Evolutionary conservation across 64 coral and sea anemone genomes (phyloP).

Genomic region (Pachyseris speciosa): DNA sequence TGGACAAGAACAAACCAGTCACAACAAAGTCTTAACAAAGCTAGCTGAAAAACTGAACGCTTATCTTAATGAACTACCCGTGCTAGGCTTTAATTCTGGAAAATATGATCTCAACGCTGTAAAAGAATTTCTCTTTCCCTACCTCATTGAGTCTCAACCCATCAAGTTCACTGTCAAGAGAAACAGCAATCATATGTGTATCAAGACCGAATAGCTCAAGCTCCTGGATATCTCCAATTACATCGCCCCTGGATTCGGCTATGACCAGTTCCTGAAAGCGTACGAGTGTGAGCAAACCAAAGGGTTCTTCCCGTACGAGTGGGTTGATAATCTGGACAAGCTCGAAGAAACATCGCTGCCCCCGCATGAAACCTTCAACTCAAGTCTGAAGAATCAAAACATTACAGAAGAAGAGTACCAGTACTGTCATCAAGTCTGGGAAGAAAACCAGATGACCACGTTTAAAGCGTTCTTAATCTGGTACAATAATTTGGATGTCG

Average conservation of each 20-base stretch:
- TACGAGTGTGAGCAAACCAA: neutral
- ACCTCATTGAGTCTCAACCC: neutral
- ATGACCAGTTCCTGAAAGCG: conserved; percentile 34
- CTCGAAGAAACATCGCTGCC: neutral
- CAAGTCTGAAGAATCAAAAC: too few species aligned
- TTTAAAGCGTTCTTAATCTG: conserved; percentile 16
- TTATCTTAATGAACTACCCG: conserved; percentile 24
- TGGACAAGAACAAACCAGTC: neutral
- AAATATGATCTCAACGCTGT: conserved; percentile 25
- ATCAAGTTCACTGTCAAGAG: conserved; percentile 13
- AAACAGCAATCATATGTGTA: neutral
- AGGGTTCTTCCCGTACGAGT: neutral
- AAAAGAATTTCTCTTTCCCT: neutral
- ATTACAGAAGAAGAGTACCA: too few species aligned
- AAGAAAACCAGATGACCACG: conserved; percentile 20
- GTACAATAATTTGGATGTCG: conserved; percentile 50
- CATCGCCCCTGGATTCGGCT: conserved; percentile 43
- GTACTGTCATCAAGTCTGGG: too few species aligned
- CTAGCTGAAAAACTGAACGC: neutral
- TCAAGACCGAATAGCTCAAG: neutral
- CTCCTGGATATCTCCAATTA: conserved; percentile 53
- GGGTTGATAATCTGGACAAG: too few species aligned
- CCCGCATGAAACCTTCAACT: neutral
- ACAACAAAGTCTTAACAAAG: neutral
- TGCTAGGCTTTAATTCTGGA: conserved; percentile 48